phyloP scores from a whole-genome alignment of 2,888 invertebrate genomes.

The Dorcus parallelipipedus region DNA sequence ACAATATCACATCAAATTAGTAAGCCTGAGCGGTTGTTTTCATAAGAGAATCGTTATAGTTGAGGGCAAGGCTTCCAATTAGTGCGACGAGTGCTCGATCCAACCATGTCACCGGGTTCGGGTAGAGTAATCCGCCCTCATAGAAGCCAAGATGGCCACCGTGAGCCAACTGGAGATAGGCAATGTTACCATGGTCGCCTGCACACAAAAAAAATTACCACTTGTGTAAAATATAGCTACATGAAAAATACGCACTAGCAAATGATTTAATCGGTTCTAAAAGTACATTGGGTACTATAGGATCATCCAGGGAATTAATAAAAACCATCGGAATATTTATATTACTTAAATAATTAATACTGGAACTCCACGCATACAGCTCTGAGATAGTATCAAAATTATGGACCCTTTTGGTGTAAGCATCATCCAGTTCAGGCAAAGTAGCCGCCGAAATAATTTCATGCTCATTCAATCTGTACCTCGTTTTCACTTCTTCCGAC shows the following conservation, averaged over 20 bases:
- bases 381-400: constrained; percentile 76
- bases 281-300: constrained; percentile 79
- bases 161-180: constrained; percentile 81
- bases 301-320: constrained; percentile 89
- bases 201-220: constrained; percentile 27
- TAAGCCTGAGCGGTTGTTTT: constrained; percentile 23
- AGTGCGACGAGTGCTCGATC: constrained; percentile 84
- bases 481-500: constrained; percentile 67
- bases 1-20: constrained; percentile 14
- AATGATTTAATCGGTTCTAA: constrained; percentile 69
- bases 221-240: not conserved
- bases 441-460: constrained; percentile 85
- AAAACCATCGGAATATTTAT: constrained; percentile 86
- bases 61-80: constrained; percentile 68
- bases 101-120: constrained; percentile 89
- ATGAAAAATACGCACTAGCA: constrained; percentile 62
- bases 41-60: constrained; percentile 39
- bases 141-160: constrained; percentile 95
- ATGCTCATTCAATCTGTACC: constrained; percentile 70
- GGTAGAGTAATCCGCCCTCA: constrained; percentile 83
- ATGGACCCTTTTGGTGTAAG: constrained; percentile 78
- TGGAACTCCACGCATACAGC: constrained; percentile 83
- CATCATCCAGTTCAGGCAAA: constrained; percentile 83
- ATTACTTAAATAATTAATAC: constrained; percentile 72
- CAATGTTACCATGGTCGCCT: constrained; percentile 65